phyloP scores from a whole-genome alignment of 2,113 vertebrate genomes.

The Phylloscopus whistleri region DNA sequence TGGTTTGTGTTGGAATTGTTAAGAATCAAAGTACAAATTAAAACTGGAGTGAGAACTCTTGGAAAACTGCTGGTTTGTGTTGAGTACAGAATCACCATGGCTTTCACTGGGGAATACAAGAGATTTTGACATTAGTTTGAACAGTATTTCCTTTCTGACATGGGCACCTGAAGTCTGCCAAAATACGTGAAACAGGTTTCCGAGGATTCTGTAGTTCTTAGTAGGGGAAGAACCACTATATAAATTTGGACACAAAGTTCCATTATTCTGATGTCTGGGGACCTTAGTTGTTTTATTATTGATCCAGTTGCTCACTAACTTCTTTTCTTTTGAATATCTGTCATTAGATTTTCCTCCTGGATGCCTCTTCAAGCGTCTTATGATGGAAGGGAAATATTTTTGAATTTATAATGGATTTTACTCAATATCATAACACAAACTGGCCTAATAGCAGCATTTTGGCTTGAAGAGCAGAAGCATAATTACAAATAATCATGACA shows the following conservation, averaged over 20 bases:
- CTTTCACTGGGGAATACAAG: neutral
- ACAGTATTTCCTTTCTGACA: neutral
- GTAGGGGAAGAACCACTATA: neutral
- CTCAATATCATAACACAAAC: constrained; percentile 47
- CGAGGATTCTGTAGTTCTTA: neutral
- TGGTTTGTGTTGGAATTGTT: neutral
- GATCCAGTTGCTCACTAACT: constrained; percentile 35
- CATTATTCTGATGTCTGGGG: neutral
- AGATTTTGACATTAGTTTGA: neutral
- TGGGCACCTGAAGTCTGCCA: neutral
- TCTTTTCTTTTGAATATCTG: constrained; percentile 22
- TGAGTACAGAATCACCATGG: neutral
- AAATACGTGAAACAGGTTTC: neutral
- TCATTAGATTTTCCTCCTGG: constrained; percentile 69
- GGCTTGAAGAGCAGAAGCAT: constrained; percentile 56
- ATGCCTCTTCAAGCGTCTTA: constrained; percentile 53
- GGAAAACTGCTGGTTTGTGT: neutral
- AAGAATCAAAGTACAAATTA: neutral
- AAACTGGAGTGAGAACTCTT: neutral
- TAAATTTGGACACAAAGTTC: neutral
- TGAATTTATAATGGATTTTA: constrained; percentile 77
- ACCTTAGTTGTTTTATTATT: neutral
- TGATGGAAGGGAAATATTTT: constrained; percentile 54
- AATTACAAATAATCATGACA: constrained; percentile 80
- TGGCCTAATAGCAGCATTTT: constrained; percentile 62